Percentiles rank a stretch among this genome's conserved stretches.
These are phyloP conservation scores for Pseudococcus longispinus DNA, from an alignment of 2,888 invertebrate species.

Conservation along the genomic window DNA sequence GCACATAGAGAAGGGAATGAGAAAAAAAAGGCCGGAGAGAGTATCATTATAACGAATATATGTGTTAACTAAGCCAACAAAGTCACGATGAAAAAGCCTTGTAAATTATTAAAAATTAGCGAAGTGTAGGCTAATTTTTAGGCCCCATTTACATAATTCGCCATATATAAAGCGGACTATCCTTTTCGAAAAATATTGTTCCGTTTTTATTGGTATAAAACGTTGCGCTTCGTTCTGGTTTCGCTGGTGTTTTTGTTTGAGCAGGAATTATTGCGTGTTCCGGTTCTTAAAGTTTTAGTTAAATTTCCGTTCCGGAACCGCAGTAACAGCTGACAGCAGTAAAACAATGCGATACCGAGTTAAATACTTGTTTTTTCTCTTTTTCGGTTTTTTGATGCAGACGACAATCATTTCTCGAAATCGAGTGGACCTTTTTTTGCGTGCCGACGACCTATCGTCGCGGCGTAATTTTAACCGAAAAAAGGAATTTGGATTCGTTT, in stretches of 20 bases:
- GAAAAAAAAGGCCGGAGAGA: background rate
- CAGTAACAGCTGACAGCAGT: slow-evolving; percentile 46
- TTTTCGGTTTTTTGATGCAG: background rate
- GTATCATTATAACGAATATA: slow-evolving; percentile 32
- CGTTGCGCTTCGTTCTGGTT: slow-evolving; percentile 35
- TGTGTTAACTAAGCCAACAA: slow-evolving; percentile 32
- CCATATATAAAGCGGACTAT: slow-evolving; percentile 19
- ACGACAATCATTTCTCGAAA: slow-evolving; percentile 8
- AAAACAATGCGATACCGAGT: slow-evolving; percentile 32
- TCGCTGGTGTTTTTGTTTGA: slow-evolving; percentile 39
- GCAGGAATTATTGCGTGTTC: slow-evolving; percentile 45
- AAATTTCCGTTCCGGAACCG: slow-evolving; percentile 44
- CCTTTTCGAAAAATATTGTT: slow-evolving; percentile 35
- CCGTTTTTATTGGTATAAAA: slow-evolving; percentile 44
- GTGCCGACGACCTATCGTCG: background rate
- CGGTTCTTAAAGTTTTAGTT: slow-evolving; percentile 43
- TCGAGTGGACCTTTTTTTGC: background rate
- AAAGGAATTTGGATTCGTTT: background rate
- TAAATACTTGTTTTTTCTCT: background rate
- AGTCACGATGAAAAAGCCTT: slow-evolving; percentile 30
- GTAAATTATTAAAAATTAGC: slow-evolving; percentile 45
- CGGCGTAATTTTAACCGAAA: background rate
- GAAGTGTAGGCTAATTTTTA: slow-evolving; percentile 39
- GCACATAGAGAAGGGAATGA: background rate
- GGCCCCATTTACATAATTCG: slow-evolving; percentile 37